phyloP scores from a whole-genome alignment of 1,140 invertebrate species.

The Thaumetopoea pityocampa region DNA sequence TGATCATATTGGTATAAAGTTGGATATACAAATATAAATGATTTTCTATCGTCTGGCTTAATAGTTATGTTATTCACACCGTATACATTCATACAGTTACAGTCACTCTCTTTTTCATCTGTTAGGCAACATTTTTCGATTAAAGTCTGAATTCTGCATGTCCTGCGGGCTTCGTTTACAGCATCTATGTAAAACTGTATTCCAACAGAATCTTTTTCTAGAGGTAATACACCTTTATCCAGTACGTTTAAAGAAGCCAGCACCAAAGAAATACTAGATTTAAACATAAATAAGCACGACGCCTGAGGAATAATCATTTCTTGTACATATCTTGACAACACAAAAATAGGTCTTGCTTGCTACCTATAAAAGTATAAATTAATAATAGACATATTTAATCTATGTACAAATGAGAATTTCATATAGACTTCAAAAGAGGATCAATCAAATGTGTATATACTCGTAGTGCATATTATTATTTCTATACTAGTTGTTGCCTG shows the following conservation, averaged over 20 bases:
- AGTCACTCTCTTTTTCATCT: slow-evolving; percentile 30
- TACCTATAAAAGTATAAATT: too few species aligned
- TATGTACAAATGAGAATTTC: too few species aligned
- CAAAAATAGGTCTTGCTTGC: too few species aligned
- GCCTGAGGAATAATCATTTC: slow-evolving; percentile 10
- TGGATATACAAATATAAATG: slow-evolving; percentile 37
- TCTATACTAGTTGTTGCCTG: too few species aligned
- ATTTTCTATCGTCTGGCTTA: slow-evolving; percentile 34
- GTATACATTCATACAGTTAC: slow-evolving; percentile 27
- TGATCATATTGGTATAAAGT: slow-evolving; percentile 39
- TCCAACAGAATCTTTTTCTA: slow-evolving; percentile 38
- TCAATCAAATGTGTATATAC: too few species aligned
- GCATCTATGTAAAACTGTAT: slow-evolving; percentile 49
- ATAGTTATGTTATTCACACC: slow-evolving; percentile 21
- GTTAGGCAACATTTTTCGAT: slow-evolving; percentile 39
- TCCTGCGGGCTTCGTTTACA: slow-evolving; percentile 32
- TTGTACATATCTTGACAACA: too few species aligned
- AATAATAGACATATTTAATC: too few species aligned
- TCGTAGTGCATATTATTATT: too few species aligned
- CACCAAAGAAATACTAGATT: slow-evolving; percentile 3
- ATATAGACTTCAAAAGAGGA: too few species aligned
- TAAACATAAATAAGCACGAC: slow-evolving; percentile 5
- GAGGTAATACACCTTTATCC: slow-evolving; percentile 44
- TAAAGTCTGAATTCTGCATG: slow-evolving; percentile 29
- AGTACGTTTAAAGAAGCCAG: slow-evolving; percentile 29